These are phyloP conservation scores for Potamarius usumacintae DNA, from an alignment of 2,113 vertebrate genomes.

Conservation along the genomic window DNA sequence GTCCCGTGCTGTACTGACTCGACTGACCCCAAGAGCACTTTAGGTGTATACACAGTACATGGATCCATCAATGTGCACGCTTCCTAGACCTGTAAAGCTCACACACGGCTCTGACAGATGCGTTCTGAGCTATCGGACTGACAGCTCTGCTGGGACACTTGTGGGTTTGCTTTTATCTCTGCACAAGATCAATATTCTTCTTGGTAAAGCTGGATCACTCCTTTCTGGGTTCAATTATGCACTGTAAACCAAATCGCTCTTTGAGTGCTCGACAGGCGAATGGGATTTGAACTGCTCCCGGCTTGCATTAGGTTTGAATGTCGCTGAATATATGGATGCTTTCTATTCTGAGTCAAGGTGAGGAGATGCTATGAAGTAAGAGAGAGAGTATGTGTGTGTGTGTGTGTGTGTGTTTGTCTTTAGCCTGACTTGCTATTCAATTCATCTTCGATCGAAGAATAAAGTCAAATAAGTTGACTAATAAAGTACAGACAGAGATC, in stretches of 20 bases:
- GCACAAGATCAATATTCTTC: slow-evolving; percentile 65
- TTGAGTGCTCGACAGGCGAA: slow-evolving; percentile 65
- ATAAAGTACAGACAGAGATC: not conserved
- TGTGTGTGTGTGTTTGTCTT: not conserved
- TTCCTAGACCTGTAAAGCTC: slow-evolving; percentile 6
- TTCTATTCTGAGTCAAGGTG: slow-evolving; percentile 7
- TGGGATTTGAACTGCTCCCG: slow-evolving; percentile 35
- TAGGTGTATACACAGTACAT: not conserved
- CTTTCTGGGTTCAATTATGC: slow-evolving; percentile 69
- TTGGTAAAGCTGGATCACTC: slow-evolving; percentile 67
- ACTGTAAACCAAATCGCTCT: slow-evolving; percentile 67
- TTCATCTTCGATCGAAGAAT: not conserved
- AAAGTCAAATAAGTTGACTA: not conserved
- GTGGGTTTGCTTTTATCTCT: slow-evolving; percentile 38
- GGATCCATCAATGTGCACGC: not conserved
- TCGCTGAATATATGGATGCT: not conserved
- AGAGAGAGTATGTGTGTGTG: not conserved
- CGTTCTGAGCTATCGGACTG: not conserved
- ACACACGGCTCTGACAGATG: not conserved
- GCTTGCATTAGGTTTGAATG: slow-evolving; percentile 37
- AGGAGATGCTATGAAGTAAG: slow-evolving; percentile 6
- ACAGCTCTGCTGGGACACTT: slow-evolving; percentile 32
- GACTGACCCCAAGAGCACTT: not conserved
- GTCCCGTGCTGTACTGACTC: not conserved
- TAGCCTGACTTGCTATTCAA: not conserved